Conservation (phyloP, 2,113 vertebrate genomes). For the Phaetusa simplex region DNA sequence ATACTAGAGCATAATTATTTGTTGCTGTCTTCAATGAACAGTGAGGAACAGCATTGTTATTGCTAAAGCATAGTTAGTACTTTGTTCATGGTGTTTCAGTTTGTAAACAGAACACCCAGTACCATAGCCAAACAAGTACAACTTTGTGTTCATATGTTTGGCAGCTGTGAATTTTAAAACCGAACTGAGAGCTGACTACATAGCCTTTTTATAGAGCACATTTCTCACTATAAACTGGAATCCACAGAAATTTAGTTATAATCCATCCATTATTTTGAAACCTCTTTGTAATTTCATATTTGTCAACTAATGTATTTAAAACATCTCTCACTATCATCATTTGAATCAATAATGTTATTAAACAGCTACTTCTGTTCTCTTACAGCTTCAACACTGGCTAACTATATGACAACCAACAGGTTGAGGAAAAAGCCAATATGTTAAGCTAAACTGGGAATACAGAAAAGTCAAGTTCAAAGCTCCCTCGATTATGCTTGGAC, state of each 20-base stretch:
- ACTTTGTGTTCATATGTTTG: neutral
- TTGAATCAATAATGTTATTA: neutral
- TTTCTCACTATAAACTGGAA: neutral
- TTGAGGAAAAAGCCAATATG: neutral
- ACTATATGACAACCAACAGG: constrained; percentile 70
- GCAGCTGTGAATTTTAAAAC: neutral
- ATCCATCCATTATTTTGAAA: neutral
- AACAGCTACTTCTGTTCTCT: neutral
- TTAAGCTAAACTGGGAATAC: constrained; percentile 17
- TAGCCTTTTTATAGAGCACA: neutral
- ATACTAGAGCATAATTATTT: neutral
- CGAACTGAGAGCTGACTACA: neutral
- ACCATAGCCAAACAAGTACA: neutral
- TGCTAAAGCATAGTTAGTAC: neutral
- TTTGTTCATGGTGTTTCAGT: neutral
- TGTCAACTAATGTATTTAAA: neutral
- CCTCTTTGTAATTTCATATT: neutral
- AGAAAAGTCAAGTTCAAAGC: constrained; percentile 37
- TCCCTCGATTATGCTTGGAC: neutral
- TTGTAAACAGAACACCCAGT: neutral
- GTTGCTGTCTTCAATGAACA: neutral
- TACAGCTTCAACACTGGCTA: constrained; percentile 78
- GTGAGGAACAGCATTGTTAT: neutral
- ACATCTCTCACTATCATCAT: neutral
- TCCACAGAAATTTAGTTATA: neutral